These are phyloP conservation scores for Dynastes tityus DNA, from an alignment of 2,888 invertebrate genomes.

Conservation along the genomic window DNA sequence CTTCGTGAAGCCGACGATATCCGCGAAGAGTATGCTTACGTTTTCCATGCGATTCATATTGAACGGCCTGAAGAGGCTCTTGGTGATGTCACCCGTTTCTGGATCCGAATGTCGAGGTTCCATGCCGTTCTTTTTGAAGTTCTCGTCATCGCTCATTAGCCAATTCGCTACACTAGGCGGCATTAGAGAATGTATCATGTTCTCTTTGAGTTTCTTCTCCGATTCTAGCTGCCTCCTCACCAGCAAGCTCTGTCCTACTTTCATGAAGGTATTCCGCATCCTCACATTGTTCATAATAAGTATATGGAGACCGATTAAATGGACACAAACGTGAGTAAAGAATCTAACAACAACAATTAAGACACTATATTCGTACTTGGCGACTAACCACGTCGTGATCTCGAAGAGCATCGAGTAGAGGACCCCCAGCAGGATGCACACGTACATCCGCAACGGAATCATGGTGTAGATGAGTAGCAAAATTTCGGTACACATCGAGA, in stretches of 20 bases:
- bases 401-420: constrained; percentile 91
- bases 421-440: constrained; percentile 85
- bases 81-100: constrained; percentile 78
- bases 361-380: constrained; percentile 58
- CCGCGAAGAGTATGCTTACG: constrained; percentile 97
- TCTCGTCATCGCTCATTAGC: constrained; percentile 84
- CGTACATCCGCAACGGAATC: constrained; percentile 91
- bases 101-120: constrained; percentile 74
- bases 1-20: constrained; percentile 97
- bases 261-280: constrained; percentile 96
- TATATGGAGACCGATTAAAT: constrained; percentile 91
- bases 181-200: constrained; percentile 98
- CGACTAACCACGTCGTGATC: constrained; percentile 74
- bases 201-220: constrained; percentile 95
- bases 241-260: constrained; percentile 93
- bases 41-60: constrained; percentile 98
- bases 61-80: constrained; percentile 92
- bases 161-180: constrained; percentile 93
- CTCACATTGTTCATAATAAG: constrained; percentile 93
- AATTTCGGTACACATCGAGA: constrained; percentile 89
- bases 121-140: constrained; percentile 74
- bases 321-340: constrained; percentile 90
- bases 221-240: constrained; percentile 92
- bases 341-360: constrained; percentile 79
- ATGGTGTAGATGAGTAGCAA: constrained; percentile 94